Base-by-base conservation (phyloP, 2,113 vertebrate genomes). In the Connochaetes taurinus region DNA sequence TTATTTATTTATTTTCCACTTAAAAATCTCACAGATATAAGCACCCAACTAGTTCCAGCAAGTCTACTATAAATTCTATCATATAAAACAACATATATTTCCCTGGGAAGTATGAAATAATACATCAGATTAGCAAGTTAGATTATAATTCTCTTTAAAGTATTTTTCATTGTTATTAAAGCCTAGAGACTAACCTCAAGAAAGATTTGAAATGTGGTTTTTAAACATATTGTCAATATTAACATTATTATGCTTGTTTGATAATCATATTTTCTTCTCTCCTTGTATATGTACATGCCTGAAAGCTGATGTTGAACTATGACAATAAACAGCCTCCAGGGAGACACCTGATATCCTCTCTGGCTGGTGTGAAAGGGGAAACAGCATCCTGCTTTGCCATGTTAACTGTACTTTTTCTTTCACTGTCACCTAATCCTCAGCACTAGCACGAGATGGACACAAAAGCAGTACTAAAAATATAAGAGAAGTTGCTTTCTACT, bases 381-480 rank as follows among this genome's bases (percentile, higher is more conserved):
- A 92, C 60, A 45, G 21, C 40, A 78, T 27, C 64, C 40, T 29
- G 3, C 25, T 86, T 93, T 53, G 81, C 88, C 58, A 62, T 10
- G 21, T 58, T 88, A 45, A 83, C 29, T n/a, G 4, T 15, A n/a
- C 23, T 71, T 45, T 67, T 64, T 60, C 84, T 85, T 91, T 55
- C 85, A 96, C 40, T 80, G 90, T 94, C 90, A 97, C 50, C 27
- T 74, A n/a, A 97, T 92, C 87, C 67, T 78, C 19, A 6, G n/a
- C 3, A 15, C 67, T 27, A 88, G 33, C 55, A 40, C 7, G 29
- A 90, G 47, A 43, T 17, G 31, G 33, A 80, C 50, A 16, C 7
- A 7, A 47, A 45, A 85, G 36, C 25, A 14, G 1, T 1, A 47
- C 29, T 19, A 36, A 88, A 16, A 27, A 55, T 10, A 52, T 31